Percentiles rank a stretch among this genome's conserved stretches.
Evolutionary conservation across 1,140 invertebrate species (phyloP).

Genomic region (Diabrotica virgifera): DNA sequence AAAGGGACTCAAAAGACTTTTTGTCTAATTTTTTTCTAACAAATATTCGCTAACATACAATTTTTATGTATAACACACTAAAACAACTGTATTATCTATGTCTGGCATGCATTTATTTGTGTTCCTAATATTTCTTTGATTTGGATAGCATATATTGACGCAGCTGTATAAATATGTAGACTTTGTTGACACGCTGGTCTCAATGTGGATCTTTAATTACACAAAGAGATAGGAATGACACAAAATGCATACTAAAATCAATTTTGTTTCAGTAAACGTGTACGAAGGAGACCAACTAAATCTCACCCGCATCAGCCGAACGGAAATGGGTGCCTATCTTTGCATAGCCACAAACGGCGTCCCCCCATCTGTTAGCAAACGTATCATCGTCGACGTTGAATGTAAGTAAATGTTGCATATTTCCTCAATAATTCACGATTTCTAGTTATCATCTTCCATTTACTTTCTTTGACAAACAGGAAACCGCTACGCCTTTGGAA

Average conservation of each 20-base stretch:
- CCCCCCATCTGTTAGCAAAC: constrained; percentile 83
- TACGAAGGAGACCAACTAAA: constrained; percentile 80
- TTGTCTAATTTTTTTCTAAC: no score
- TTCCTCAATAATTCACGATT: neutral
- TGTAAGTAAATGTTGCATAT: constrained; percentile 63
- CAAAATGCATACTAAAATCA: constrained; percentile 12
- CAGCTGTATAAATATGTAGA: neutral
- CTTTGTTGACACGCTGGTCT: neutral
- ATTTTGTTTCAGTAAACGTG: constrained; percentile 60
- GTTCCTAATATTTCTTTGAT: no score
- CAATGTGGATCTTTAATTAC: neutral
- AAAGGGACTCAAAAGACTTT: no score
- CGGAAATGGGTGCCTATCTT: constrained; percentile 84
- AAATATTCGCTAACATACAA: no score
- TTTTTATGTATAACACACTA: no score
- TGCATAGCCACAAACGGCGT: constrained; percentile 82
- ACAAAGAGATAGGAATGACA: neutral
- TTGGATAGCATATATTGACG: no score
- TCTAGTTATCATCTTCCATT: neutral
- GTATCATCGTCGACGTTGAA: constrained; percentile 84
- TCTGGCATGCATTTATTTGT: no score
- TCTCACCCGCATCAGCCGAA: constrained; percentile 77
- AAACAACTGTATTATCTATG: no score
- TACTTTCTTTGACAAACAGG: no score
- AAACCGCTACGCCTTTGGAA: no score